Evolutionary conservation across 2,888 invertebrate genomes (phyloP).

Genomic region (Cotesia congregata): DNA sequence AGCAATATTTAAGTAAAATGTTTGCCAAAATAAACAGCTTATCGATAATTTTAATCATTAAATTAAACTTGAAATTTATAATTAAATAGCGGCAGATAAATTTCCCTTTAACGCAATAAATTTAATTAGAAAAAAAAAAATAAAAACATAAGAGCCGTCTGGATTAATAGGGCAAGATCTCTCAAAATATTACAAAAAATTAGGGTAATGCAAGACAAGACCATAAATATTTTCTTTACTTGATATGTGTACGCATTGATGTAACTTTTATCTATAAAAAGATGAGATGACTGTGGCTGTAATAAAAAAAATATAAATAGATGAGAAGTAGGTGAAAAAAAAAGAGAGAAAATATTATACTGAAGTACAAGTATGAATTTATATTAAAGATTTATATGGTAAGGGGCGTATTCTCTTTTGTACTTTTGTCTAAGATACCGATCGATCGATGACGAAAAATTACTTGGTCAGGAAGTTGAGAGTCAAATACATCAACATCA

Average conservation of each 20-base stretch:
- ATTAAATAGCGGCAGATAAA: too few species aligned
- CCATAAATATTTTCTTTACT: too few species aligned
- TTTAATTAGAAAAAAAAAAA: too few species aligned
- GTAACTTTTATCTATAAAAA: too few species aligned
- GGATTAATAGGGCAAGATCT: too few species aligned
- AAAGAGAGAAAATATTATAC: background rate
- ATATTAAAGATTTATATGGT: background rate
- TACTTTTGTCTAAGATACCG: background rate
- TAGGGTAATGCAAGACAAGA: too few species aligned
- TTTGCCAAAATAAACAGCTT: constrained; percentile 22
- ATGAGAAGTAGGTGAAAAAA: background rate
- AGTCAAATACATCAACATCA: background rate
- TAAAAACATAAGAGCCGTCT: too few species aligned
- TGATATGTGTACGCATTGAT: too few species aligned
- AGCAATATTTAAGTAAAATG: background rate
- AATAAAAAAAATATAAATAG: background rate
- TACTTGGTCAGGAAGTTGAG: background rate
- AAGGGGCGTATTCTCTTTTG: constrained; percentile 9
- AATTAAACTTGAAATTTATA: too few species aligned
- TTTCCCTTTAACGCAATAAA: too few species aligned
- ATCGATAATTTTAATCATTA: constrained; percentile 13
- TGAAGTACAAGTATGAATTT: background rate
- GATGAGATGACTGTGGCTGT: too few species aligned
- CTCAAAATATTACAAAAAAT: too few species aligned
- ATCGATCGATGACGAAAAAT: constrained; percentile 25